Conservation (phyloP, 2,113 vertebrate species). For the Casuarius casuarius region DNA sequence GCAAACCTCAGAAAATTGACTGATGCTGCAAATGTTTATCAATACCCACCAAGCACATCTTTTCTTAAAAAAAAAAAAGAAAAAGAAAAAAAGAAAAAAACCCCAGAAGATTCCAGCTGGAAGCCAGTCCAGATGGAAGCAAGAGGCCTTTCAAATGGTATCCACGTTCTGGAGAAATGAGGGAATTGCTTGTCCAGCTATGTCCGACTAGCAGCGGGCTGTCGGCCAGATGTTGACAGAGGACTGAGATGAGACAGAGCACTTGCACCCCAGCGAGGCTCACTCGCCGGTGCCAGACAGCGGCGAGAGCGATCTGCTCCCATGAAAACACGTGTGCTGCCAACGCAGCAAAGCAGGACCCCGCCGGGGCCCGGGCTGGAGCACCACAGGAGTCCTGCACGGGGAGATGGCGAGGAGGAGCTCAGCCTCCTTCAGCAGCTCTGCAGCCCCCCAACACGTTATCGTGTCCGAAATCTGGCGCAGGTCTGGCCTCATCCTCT, state of each 20-base stretch:
- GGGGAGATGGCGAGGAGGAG: neutral
- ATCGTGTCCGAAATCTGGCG: neutral
- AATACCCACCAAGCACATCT: neutral
- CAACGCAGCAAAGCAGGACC: neutral
- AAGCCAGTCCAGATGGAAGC: neutral
- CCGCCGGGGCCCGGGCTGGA: no score
- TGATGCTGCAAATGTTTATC: neutral
- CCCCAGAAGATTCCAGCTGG: neutral
- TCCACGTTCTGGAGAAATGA: neutral
- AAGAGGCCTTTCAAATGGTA: neutral
- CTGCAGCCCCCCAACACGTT: neutral
- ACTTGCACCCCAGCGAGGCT: neutral
- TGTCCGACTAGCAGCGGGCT: neutral
- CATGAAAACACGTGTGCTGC: neutral
- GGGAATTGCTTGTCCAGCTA: neutral
- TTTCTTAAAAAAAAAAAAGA: neutral
- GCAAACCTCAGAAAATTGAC: neutral
- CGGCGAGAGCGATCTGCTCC: neutral
- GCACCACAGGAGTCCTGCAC: neutral
- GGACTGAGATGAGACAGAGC: neutral
- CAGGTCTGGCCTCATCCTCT: neutral
- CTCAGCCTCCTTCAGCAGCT: neutral
- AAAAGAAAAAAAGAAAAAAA: neutral
- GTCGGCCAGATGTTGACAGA: neutral
- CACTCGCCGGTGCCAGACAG: neutral